Conservation (phyloP, 2,113 vertebrate genomes). For the Vidua chalybeata region DNA sequence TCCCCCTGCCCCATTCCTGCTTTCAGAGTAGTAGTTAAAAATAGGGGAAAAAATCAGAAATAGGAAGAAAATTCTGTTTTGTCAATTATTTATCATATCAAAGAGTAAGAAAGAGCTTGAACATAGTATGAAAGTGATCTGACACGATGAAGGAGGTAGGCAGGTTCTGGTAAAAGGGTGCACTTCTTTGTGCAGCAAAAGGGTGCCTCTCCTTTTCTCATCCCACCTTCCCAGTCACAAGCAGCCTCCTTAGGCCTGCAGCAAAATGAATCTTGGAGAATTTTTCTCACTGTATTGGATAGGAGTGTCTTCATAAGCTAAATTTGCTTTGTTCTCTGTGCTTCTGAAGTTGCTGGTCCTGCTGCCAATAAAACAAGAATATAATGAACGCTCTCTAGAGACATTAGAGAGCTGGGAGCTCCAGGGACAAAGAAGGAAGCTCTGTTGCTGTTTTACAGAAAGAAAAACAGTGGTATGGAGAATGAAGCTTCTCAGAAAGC, state of each 20-base stretch:
- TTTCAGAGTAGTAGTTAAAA: not conserved
- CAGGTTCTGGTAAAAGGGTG: not conserved
- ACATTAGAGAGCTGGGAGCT: not conserved
- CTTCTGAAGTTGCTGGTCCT: not conserved
- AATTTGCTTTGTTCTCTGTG: not conserved
- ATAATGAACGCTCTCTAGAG: constrained; percentile 9
- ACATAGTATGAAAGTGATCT: not conserved
- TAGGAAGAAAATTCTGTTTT: not conserved
- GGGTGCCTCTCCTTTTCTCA: not conserved
- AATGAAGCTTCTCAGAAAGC: not conserved
- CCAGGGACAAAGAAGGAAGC: not conserved
- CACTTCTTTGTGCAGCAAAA: not conserved
- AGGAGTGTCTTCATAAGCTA: not conserved
- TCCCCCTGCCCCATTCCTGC: fast-evolving
- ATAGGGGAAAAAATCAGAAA: not conserved
- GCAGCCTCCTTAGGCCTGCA: not conserved
- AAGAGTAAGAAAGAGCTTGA: not conserved
- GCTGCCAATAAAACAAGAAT: constrained; percentile 7
- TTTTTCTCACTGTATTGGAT: not conserved
- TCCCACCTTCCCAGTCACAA: not conserved
- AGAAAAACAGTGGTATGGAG: not conserved
- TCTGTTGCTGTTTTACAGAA: not conserved
- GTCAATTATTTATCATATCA: not conserved
- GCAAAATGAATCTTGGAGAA: not conserved
- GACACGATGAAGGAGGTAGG: not conserved